Evolutionary conservation across 2,888 invertebrate species (phyloP), one percentile per base, ranked within the genome.

Genomic region (Buathra laborator): DNA sequence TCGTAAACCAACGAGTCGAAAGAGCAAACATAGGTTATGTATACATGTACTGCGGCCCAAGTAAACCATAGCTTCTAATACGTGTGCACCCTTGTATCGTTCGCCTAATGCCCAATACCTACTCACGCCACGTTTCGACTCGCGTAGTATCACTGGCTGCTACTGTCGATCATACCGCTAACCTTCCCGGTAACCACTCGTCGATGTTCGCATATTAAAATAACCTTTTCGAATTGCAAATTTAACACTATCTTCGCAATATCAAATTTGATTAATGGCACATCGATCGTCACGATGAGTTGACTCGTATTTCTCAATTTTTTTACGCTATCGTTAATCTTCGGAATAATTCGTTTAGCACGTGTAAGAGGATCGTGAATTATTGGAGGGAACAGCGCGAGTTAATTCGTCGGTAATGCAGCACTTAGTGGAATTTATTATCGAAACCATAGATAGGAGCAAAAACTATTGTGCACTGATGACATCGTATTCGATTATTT

Each of bases 1-100:
- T 84, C 70, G 81, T 85, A 85, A 82, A 85, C 85, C 85, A 85
- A 85, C 85, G 85, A 85, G 75, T 85, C 85, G 85, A 85, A 85
- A 85, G 85, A 82, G 85, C 85, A 85, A 85, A 85, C 85, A 85
- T 71, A 82, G 74, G 79, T 85, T 76, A 78, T 79, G 79, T 76
- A 74, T 82, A 82, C 82, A 76, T 51, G 76, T 48, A 51, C 71
- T 71, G 71, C 72, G 72, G 66, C 44, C 56, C 56, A 46, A 56
- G 75, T 59, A 70, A 68, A 32, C 43, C 66, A 81, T 74, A 74
- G 53, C 44, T 81, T 78, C 64, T 74, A 77, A 77, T 84, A 84
- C 67, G 80, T 67, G 51, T 64, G 19, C 46, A 43, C 19, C 48
- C 62, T 85, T 85, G 56, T 79, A 82, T 71, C 71, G 62, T 79